These are phyloP conservation scores for Lophochroa leadbeateri DNA, from an alignment of 2,113 vertebrate species.

Conservation along the genomic window DNA sequence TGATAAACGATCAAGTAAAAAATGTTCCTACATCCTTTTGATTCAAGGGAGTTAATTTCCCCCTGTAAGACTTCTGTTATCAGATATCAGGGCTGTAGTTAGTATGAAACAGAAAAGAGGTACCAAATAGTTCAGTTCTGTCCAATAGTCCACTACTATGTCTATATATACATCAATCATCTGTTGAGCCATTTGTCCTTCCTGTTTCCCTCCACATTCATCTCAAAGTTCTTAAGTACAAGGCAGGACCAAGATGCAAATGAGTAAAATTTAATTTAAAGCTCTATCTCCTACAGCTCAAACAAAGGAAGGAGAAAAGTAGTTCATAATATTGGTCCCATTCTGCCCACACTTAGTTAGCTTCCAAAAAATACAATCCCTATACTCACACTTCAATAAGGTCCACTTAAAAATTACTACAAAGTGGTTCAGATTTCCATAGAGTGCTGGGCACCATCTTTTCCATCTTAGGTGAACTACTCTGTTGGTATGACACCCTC, in stretches of 20 bases:
- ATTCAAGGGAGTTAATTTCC: background rate
- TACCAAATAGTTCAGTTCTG: background rate
- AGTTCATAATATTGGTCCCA: background rate
- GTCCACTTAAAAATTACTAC: background rate
- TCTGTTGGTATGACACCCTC: background rate
- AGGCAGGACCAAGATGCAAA: background rate
- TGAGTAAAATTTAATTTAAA: background rate
- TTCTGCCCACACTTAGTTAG: background rate
- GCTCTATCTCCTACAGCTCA: background rate
- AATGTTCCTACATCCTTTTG: background rate
- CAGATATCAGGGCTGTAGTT: background rate
- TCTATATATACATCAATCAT: background rate
- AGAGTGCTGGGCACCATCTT: background rate
- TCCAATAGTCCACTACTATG: background rate
- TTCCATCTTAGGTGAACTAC: background rate
- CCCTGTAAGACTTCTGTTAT: background rate
- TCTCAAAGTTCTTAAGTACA: background rate
- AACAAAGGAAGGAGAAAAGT: background rate
- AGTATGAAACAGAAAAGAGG: background rate
- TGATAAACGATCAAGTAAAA: background rate
- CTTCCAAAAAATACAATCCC: background rate
- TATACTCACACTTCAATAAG: background rate
- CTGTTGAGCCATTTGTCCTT: background rate
- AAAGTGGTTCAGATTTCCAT: background rate
- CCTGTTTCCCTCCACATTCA: background rate